These are phyloP conservation scores for Brachionus angularis DNA, from an alignment of 1,140 invertebrate species.

Conservation along the genomic window DNA sequence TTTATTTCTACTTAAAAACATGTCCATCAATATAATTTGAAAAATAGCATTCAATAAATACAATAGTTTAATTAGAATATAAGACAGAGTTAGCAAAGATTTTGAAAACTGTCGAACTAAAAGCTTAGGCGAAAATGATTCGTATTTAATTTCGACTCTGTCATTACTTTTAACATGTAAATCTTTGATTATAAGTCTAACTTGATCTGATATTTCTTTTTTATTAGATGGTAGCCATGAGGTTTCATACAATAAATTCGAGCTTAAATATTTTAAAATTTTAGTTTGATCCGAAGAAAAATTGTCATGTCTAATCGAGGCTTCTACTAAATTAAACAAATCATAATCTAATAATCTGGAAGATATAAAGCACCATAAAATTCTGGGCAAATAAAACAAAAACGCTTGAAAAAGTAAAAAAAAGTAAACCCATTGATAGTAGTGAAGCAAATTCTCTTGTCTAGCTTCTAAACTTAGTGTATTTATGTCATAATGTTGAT, in stretches of 20 bases:
- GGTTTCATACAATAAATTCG: constrained; percentile 3
- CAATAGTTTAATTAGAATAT: constrained; percentile 11
- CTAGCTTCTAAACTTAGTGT: constrained; percentile 14
- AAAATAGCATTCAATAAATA: constrained; percentile 21
- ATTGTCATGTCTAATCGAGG: not conserved
- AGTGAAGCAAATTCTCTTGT: not conserved
- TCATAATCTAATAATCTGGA: constrained; percentile 25
- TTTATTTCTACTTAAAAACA: constrained; percentile 32
- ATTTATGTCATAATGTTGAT: constrained; percentile 11
- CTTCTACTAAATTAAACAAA: constrained; percentile 32
- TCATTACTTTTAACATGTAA: not conserved
- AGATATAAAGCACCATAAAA: constrained; percentile 40
- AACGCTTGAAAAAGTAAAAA: constrained; percentile 45
- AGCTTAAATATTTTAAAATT: constrained; percentile 29
- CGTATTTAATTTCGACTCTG: not conserved
- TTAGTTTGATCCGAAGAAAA: not conserved
- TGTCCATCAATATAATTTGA: constrained; percentile 34
- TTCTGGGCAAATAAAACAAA: constrained; percentile 45
- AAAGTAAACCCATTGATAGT: constrained; percentile 46
- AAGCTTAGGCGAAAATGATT: constrained; percentile 1
- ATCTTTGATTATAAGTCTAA: constrained; percentile 23
- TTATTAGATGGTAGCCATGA: not conserved
- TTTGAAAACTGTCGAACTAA: constrained; percentile 23
- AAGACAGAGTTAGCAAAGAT: constrained; percentile 9
- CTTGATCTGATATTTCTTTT: not conserved